phyloP scores from a whole-genome alignment of 2,113 vertebrate species.

The Gasterosteus nipponicus region DNA sequence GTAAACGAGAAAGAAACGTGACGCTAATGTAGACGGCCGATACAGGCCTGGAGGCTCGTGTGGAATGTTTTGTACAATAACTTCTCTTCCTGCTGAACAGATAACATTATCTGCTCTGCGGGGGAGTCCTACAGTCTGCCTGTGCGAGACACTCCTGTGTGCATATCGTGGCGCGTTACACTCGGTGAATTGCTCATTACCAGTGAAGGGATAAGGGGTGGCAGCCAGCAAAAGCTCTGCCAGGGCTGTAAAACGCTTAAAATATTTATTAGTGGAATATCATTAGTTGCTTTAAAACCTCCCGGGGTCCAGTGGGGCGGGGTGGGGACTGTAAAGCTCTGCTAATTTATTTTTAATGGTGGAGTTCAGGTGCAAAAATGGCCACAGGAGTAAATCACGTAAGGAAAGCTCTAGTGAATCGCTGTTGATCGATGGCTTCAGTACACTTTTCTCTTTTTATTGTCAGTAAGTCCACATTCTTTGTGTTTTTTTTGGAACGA shows the following conservation, averaged over 20 bases:
- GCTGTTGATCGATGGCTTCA: slow-evolving; percentile 30
- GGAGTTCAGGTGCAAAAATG: slow-evolving; percentile 56
- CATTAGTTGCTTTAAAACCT: slow-evolving; percentile 59
- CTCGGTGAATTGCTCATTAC: slow-evolving; percentile 36
- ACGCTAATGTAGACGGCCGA: background rate
- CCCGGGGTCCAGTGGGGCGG: slow-evolving; percentile 24
- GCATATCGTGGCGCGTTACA: slow-evolving; percentile 9
- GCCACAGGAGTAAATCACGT: slow-evolving; percentile 55
- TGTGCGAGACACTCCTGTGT: background rate
- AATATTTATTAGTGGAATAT: slow-evolving; percentile 50
- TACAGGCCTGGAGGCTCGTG: background rate
- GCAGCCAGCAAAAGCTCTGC: slow-evolving; percentile 37
- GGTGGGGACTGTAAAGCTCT: slow-evolving; percentile 26
- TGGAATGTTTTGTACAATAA: background rate
- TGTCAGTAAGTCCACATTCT: slow-evolving; percentile 10
- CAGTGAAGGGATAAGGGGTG: slow-evolving; percentile 2
- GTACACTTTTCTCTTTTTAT: slow-evolving; percentile 27
- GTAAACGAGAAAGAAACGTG: background rate
- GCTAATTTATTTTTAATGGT: slow-evolving; percentile 63
- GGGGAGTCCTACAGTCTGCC: background rate
- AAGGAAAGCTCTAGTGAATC: slow-evolving; percentile 14
- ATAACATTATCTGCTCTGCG: background rate
- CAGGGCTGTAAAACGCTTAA: slow-evolving; percentile 48
- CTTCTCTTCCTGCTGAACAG: background rate
- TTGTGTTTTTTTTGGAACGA: slow-evolving; percentile 21